Conservation (phyloP, 2,113 vertebrate species). For the Cynocephalus volans region DNA sequence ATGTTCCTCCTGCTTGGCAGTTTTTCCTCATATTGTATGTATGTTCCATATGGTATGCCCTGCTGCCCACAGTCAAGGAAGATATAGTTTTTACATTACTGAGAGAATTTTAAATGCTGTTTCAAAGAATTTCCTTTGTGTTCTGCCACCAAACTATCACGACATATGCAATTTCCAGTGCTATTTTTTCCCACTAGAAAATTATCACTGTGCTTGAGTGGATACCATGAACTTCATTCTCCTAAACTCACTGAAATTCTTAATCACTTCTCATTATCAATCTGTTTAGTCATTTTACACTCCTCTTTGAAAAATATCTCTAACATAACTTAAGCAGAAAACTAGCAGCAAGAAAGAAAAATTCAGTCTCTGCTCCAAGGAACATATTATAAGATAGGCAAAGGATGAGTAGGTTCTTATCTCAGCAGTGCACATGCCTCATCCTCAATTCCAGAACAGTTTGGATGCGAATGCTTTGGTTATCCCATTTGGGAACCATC, state of each 20-base stretch:
- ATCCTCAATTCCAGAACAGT: not conserved
- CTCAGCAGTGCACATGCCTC: not conserved
- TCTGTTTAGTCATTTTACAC: slow-evolving; percentile 70
- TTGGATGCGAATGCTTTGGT: not conserved
- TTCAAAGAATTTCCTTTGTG: slow-evolving; percentile 58
- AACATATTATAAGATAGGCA: slow-evolving; percentile 48
- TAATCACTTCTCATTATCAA: slow-evolving; percentile 57
- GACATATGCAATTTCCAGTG: slow-evolving; percentile 55
- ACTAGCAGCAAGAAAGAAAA: slow-evolving; percentile 66
- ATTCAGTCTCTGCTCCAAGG: slow-evolving; percentile 38
- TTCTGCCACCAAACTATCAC: slow-evolving; percentile 53
- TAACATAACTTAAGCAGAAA: slow-evolving; percentile 59
- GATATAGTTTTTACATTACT: not conserved
- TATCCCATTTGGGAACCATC: not conserved
- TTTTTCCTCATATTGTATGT: not conserved
- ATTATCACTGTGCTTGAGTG: slow-evolving; percentile 65
- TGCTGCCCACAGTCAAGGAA: slow-evolving; percentile 27
- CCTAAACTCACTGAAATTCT: slow-evolving; percentile 57
- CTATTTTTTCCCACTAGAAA: slow-evolving; percentile 16
- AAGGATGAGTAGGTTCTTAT: not conserved
- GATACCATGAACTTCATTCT: slow-evolving; percentile 35
- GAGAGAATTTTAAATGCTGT: slow-evolving; percentile 31
- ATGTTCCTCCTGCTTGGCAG: not conserved
- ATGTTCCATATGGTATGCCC: not conserved
- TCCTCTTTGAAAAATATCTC: slow-evolving; percentile 69